Base-by-base conservation (phyloP, 2,113 vertebrate genomes). In the Setophaga petechia region DNA sequence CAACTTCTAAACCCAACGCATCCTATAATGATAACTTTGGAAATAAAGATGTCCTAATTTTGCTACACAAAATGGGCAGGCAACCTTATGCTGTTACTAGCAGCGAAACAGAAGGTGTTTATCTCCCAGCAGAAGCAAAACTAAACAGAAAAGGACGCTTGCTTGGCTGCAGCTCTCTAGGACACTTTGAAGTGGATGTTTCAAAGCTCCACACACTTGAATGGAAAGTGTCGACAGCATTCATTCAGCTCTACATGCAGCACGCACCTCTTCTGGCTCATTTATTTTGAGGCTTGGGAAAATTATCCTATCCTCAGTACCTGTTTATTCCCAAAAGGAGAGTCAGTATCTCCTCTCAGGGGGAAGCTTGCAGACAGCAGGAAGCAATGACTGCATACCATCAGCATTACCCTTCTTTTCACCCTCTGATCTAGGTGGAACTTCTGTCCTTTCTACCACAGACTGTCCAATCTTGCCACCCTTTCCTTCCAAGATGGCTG, bases 371-470 rank as follows among this genome's bases (percentile, higher is more conserved):
- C 19, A 72, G 21, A 61, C 12, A 9, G 18, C 46, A 78, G 27
- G 47, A 79, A 65, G 21, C 0, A 0, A 83, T 3, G 49, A 18
- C 46, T 83, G 12, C 3, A 1, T 75, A 33, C 52, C 15, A 24
- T 47, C 61, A 46, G 11, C 20, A 5, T 77, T n/a, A 80, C 23
- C 28, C 43, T 77, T 21, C 23, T 62, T 80, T 93, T 80, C 30
- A 15, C 23, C 41, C 39, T 73, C 51, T 63, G n/a, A 57, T 27
- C 4, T 6, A 58, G 20, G 30, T 44, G 47, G 35, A 88, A 35
- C 12, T 73, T 58, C 15, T 35, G 3, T 28, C n/a, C 86, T 77
- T 77, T 58, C 63, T n/a, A 49, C 7, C 25, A 43, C 31, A 80
- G 28, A 35, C 21, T 6, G 37, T 13, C 28, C 4, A 24, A 5